Evolutionary conservation across 1,140 invertebrate genomes (phyloP), one percentile per base, ranked within the genome.

Genomic region (Aphelenchoides fujianensis): DNA sequence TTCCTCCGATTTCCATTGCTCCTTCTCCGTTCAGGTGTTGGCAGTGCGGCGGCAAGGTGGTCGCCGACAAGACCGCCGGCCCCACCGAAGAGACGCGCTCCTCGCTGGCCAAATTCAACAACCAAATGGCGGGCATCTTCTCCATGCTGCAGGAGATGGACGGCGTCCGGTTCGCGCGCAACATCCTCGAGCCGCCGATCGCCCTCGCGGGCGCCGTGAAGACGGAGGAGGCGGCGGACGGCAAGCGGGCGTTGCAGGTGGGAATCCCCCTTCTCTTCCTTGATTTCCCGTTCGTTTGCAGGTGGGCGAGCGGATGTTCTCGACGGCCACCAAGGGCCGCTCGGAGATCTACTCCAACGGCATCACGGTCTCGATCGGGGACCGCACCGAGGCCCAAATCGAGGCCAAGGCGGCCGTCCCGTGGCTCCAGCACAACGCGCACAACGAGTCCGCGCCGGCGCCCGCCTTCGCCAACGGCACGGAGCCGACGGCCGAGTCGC

Each of bases 51-150:
- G 3, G 35, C 9, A 7, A 64, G 12, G 78, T 80, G 16, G 69
- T 69, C 30, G 67, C 63, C 3, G 78, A 80, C 34, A 76, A 80
- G 64, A 68, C 30, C 41, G 79, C 71, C 5, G 78, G 78, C n/a
- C 78, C 78, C 1, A 68, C 76, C 3, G 69, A 74, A 28, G 62
- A 69, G 52, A 80, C 78, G 2, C 68, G 78, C 23, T 73, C 74
- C 12, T 81, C 78, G 12, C 61, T 80, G 62, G 78, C 78, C 0
- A 80, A 80, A 59, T 80, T 80, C 34, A 80, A 80, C 54, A 80
- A 80, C 41, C 73, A 80, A 34, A 81, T 76, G 70, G 53, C 79
- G 7, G 77, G 71, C 12, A 75, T 80, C n/a, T 82, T 80, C 34
- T 68, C 72, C 27, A 76, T 82, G 3, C 32, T 80, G n/a, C 76